Evolutionary conservation across 2,113 vertebrate genomes (phyloP).

Genomic region (Labeo catla): DNA sequence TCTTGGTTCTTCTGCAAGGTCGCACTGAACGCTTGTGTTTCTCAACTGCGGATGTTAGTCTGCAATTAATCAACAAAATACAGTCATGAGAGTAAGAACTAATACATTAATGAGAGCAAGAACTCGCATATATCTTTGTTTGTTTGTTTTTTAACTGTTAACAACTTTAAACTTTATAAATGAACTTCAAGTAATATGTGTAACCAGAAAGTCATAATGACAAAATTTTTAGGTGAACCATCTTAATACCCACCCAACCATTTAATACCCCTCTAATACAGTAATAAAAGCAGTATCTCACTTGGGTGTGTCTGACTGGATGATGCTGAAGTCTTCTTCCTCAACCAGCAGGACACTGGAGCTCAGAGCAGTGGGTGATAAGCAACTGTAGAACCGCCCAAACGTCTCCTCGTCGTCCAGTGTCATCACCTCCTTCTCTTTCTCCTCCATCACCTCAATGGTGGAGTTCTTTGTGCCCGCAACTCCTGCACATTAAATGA

Average conservation of each 20-base stretch:
- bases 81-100: background rate
- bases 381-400: conserved; percentile 72
- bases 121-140: no score
- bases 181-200: no score
- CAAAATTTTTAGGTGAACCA: no score
- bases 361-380: conserved; percentile 60
- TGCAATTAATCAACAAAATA: conserved; percentile 33
- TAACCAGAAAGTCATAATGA: no score
- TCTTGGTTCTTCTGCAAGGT: conserved; percentile 73
- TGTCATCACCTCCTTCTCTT: conserved; percentile 80
- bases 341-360: conserved; percentile 60
- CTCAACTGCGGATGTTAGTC: conserved; percentile 74
- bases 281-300: conserved; percentile 48
- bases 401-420: conserved; percentile 80
- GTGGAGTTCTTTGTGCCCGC: conserved; percentile 69
- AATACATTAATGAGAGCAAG: background rate
- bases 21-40: conserved; percentile 79
- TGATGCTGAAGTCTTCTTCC: conserved; percentile 73
- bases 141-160: no score
- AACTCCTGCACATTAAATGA: conserved; percentile 56
- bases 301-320: conserved; percentile 73
- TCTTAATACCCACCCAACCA: no score
- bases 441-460: conserved; percentile 76
- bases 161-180: no score
- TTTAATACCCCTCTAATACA: no score